Base-by-base conservation (phyloP, 1,140 invertebrate species). In the Steinernema khuongi region DNA sequence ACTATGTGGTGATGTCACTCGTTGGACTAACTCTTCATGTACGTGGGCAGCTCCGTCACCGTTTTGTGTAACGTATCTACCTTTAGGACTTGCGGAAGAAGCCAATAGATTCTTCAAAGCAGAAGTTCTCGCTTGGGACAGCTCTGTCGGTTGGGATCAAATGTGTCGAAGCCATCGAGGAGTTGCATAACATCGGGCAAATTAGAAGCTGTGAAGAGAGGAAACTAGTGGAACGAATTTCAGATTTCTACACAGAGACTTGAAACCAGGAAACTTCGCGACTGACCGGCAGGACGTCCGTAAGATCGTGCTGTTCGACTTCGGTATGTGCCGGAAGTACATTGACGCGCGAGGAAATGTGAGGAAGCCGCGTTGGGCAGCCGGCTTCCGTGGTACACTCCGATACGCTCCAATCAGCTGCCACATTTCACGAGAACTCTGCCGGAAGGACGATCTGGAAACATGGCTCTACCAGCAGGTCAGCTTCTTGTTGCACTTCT, bases 281-380 rank as follows among this genome's bases (percentile, higher is more conserved):
- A 73, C 72, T 11, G 69, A 32, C 32, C 18, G 33, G 19, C 43
- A 75, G 2, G 43, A 75, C 50, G 69, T 68, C n/a, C 70, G 71
- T 50, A 32, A 50, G 43, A 18, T 75, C 0, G 32, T 72, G n/a
- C 36, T 75, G 36, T 74, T 75, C 17, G 74, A 75, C 67, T 75
- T 72, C 19, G 74, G 74, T 11, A 60, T 75, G 74, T 75, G 74
- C 50, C 19, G 74, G 30, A 44, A 71, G n/a, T 75, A 75, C 36
- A 31, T 75, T 31, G 71, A 75, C 29, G 36, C 30, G 66, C 26
- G 36, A 0, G 36, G 1, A 17, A 30, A 73, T n/a, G n/a, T 73
- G 17, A 43, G 72, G 50, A 44, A 60, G 41, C 74, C 74, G 1
- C 50, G 36, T 22, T 66, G 22, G 28, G n/a, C 14, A 18, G 44